Evolutionary conservation across 1,140 invertebrate genomes (phyloP).

Genomic region (Drosophila ananassae): DNA sequence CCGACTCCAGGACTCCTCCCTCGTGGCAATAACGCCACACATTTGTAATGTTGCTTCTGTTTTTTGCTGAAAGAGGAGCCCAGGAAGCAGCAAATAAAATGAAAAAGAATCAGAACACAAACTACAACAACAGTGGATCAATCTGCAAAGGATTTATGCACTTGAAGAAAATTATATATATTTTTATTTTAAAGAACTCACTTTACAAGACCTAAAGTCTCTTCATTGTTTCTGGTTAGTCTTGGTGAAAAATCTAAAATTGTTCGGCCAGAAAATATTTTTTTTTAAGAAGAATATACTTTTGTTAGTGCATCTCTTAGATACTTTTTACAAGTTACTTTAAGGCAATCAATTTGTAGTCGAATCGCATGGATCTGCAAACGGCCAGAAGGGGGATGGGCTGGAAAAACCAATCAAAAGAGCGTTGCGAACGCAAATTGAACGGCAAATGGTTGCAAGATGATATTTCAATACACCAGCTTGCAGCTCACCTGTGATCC

Average conservation of each 20-base stretch:
- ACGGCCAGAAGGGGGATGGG: constrained; percentile 18
- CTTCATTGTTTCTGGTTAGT: too few species aligned
- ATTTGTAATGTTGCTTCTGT: constrained; percentile 83
- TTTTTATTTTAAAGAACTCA: too few species aligned
- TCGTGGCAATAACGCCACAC: constrained; percentile 81
- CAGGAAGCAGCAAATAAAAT: constrained; percentile 17
- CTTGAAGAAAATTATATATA: constrained; percentile 1
- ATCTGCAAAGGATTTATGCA: constrained; percentile 9
- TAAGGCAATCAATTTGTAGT: constrained; percentile 81
- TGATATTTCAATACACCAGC: constrained; percentile 77
- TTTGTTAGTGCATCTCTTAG: constrained; percentile 50
- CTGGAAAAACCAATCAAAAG: constrained; percentile 80
- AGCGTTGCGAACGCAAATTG: constrained; percentile 82
- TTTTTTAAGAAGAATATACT: background rate
- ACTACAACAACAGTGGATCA: constrained; percentile 7
- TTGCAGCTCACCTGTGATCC: constrained; percentile 19
- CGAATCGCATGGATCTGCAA: constrained; percentile 16
- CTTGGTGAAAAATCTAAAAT: too few species aligned
- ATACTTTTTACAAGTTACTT: constrained; percentile 80
- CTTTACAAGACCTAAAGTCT: too few species aligned
- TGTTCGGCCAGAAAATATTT: too few species aligned
- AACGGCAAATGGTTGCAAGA: constrained; percentile 79
- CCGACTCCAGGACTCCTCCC: constrained; percentile 64
- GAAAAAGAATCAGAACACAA: constrained; percentile 1
- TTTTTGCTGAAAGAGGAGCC: constrained; percentile 62